Evolutionary conservation across 2,888 invertebrate species (phyloP).

Genomic region (Amiota mariae): DNA sequence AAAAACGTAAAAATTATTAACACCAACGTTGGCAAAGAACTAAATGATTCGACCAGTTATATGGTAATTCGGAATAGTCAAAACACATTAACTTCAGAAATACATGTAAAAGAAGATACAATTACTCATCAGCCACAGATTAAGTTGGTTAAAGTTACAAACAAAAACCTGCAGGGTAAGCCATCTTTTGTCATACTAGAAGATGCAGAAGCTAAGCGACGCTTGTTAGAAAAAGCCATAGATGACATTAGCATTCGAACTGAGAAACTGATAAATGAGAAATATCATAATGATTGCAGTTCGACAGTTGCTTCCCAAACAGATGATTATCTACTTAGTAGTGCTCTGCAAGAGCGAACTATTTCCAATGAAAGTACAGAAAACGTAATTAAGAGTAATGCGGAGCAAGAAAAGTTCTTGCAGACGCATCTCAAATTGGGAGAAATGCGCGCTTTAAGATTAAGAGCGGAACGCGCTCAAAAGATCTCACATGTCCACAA

Average conservation of each 20-base stretch:
- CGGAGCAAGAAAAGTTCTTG: no score
- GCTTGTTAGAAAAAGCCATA: background rate
- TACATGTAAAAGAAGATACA: background rate
- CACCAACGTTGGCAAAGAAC: background rate
- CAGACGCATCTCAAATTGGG: no score
- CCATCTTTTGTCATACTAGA: background rate
- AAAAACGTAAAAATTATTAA: background rate
- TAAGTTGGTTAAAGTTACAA: slow-evolving; percentile 8
- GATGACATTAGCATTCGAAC: background rate
- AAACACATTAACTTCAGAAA: background rate
- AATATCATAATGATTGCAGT: background rate
- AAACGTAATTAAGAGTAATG: no score
- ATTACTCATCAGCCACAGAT: background rate
- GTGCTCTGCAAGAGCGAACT: background rate
- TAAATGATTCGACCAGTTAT: background rate
- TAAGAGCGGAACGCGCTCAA: background rate
- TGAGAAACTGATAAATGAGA: background rate
- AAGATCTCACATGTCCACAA: slow-evolving; percentile 10
- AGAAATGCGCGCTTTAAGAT: no score
- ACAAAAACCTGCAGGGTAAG: background rate
- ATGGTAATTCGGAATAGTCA: background rate
- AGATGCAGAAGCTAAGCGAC: background rate
- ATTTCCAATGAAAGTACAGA: no score
- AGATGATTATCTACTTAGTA: background rate
- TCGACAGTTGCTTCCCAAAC: background rate